phyloP scores from a whole-genome alignment of 2,888 invertebrate species.

The Micoletzkya japonica region DNA sequence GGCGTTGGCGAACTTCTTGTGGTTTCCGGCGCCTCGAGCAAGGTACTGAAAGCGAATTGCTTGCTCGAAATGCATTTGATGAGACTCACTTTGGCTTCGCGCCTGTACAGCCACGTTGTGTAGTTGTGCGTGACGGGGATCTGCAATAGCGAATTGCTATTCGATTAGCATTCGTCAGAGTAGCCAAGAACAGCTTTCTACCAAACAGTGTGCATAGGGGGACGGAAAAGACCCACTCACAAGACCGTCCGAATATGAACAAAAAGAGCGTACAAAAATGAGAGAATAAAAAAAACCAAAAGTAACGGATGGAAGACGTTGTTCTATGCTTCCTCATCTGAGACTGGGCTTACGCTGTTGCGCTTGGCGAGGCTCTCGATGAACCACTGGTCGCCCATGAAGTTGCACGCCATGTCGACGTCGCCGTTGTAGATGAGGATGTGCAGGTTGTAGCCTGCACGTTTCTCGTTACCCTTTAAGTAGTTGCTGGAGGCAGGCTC shows the following conservation, averaged over 20 bases:
- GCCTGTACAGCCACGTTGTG: slow-evolving; percentile 41
- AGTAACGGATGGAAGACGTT: neutral
- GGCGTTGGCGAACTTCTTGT: slow-evolving; percentile 36
- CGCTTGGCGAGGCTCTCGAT: slow-evolving; percentile 37
- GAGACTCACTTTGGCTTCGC: slow-evolving; percentile 32
- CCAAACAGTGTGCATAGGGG: too few relatives aligned
- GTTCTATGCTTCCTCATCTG: too few relatives aligned
- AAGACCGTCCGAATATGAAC: neutral
- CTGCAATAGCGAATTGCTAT: slow-evolving; percentile 8
- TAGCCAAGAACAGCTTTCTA: neutral
- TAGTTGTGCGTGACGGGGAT: slow-evolving; percentile 35
- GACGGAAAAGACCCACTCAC: neutral
- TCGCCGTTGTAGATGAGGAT: slow-evolving; percentile 59
- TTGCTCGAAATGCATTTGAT: slow-evolving; percentile 29
- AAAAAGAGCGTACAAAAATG: neutral
- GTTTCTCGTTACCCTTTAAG: too few relatives aligned
- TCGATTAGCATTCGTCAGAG: neutral
- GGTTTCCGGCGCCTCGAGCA: slow-evolving; percentile 33
- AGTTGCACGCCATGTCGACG: slow-evolving; percentile 55
- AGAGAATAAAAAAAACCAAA: neutral
- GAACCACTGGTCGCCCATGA: slow-evolving; percentile 57
- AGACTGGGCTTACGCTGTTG: neutral
- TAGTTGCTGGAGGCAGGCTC: too few relatives aligned
- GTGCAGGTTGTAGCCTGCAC: slow-evolving; percentile 35
- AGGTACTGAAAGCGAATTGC: neutral